Evolutionary conservation across 2,888 invertebrate species (phyloP).

Genomic region (Drosophila borborema): DNA sequence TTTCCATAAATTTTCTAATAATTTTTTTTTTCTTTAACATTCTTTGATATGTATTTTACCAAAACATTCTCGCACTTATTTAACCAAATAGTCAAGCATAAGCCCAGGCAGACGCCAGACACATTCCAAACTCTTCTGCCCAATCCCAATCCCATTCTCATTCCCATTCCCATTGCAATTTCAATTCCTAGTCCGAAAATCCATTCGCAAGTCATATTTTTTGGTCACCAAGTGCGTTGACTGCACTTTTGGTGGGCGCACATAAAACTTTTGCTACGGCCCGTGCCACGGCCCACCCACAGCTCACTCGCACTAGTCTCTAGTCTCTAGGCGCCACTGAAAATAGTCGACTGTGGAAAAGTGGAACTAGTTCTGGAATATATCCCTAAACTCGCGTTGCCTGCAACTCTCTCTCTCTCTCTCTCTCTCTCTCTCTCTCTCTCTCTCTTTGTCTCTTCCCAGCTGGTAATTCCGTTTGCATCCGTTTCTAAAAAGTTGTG

Average conservation of each 20-base stretch:
- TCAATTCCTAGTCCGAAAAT: conserved; percentile 16
- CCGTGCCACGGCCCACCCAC: conserved; percentile 8
- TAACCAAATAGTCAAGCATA: conserved; percentile 42
- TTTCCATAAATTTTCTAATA: conserved; percentile 16
- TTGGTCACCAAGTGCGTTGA: conserved; percentile 68
- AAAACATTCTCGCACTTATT: conserved; percentile 55
- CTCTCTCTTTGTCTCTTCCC: conserved; percentile 8
- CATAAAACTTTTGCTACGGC: conserved; percentile 63
- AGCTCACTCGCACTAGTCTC: too few relatives aligned
- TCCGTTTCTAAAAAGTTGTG: conserved; percentile 74
- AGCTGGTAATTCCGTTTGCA: conserved; percentile 66
- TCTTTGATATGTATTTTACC: conserved; percentile 3
- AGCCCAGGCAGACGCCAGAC: conserved; percentile 24
- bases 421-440: conserved; percentile 4
- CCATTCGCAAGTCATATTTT: conserved; percentile 67
- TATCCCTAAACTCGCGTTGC: not conserved
- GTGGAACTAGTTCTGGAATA: conserved; percentile 19
- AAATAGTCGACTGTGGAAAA: conserved; percentile 57
- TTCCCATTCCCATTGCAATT: conserved; percentile 24
- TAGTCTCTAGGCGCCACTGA: conserved; percentile 29
- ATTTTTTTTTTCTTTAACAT: conserved; percentile 8
- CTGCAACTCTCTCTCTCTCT: too few relatives aligned
- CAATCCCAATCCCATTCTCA: conserved; percentile 26
- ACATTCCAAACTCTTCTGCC: conserved; percentile 37
- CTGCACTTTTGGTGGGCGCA: conserved; percentile 69